Percentiles rank a stretch among this genome's conserved stretches.
phyloP scores from a whole-genome alignment of 2,113 vertebrate genomes.

The Nematolebias whitei region DNA sequence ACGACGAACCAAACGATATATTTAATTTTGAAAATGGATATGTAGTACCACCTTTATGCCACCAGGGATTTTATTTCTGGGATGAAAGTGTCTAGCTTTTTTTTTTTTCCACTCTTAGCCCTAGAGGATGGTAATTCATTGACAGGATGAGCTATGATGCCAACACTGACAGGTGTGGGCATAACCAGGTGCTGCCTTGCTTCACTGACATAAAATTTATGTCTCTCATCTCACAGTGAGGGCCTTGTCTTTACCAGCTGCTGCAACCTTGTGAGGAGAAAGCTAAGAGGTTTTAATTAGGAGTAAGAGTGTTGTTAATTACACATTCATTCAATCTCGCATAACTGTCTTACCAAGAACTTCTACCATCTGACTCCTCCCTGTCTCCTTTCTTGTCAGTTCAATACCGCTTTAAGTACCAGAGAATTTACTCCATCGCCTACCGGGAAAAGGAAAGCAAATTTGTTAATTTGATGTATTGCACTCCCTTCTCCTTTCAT shows the following conservation, averaged over 20 bases:
- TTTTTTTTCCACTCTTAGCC: constrained; percentile 54
- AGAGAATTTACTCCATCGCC: constrained; percentile 56
- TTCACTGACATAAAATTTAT: constrained; percentile 92
- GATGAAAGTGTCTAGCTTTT: constrained; percentile 68
- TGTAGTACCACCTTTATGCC: constrained; percentile 78
- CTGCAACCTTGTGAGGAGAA: constrained; percentile 87
- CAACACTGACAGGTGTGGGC: constrained; percentile 84
- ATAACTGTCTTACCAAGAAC: constrained; percentile 73
- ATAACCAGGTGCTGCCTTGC: constrained; percentile 87
- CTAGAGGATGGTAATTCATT: constrained; percentile 90
- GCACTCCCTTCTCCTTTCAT: constrained; percentile 52
- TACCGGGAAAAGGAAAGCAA: constrained; percentile 55
- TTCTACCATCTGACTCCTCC: constrained; percentile 66
- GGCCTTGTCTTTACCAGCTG: constrained; percentile 86
- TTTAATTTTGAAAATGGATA: constrained; percentile 90
- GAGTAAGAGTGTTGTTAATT: constrained; percentile 90
- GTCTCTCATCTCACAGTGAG: constrained; percentile 81
- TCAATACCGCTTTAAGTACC: constrained; percentile 56
- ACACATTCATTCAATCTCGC: constrained; percentile 74
- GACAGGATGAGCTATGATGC: constrained; percentile 90
- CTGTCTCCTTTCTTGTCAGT: constrained; percentile 55
- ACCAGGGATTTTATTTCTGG: constrained; percentile 79
- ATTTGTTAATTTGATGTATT: constrained; percentile 75
- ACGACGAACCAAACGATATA: constrained; percentile 86
- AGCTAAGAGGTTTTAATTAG: constrained; percentile 98